A percentile compares a stretch with the other conserved stretches of the same genome.
These are phyloP conservation scores for Hypsopygia costalis DNA, from an alignment of 2,888 invertebrate species.

Conservation along the genomic window DNA sequence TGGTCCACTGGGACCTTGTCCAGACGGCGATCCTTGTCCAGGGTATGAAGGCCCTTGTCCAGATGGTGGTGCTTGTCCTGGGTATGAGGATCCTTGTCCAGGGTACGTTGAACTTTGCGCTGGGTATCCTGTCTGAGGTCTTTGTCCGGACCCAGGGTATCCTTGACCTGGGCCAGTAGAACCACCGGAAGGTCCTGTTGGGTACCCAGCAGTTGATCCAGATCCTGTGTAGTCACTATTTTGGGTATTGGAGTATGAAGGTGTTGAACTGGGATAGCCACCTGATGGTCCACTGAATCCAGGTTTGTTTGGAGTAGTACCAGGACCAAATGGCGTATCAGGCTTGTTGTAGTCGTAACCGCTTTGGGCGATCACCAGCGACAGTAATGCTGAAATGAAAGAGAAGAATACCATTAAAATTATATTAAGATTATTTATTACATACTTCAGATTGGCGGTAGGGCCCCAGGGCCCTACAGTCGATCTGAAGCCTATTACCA, in stretches of 20 bases:
- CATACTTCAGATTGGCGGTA: too few species aligned
- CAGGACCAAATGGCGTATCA: conserved; percentile 77
- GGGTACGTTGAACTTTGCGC: conserved; percentile 39
- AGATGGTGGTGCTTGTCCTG: conserved; percentile 29
- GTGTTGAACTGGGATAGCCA: conserved; percentile 41
- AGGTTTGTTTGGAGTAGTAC: conserved; percentile 45
- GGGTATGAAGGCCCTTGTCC: conserved; percentile 30
- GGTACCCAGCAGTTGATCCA: conserved; percentile 46
- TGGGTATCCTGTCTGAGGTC: conserved; percentile 39
- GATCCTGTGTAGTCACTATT: conserved; percentile 37
- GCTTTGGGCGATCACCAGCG: conserved; percentile 74
- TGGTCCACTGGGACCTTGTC: conserved; percentile 10
- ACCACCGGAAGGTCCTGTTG: conserved; percentile 41
- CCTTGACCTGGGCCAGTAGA: conserved; percentile 31
- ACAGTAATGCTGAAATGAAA: conserved; percentile 62
- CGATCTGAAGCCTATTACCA: too few species aligned
- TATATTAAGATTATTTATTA: too few species aligned
- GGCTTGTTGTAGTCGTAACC: conserved; percentile 89
- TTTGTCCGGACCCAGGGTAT: conserved; percentile 34
- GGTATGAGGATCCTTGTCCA: conserved; percentile 36
- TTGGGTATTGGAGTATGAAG: conserved; percentile 39
- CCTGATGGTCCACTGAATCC: conserved; percentile 38
- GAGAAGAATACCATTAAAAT: conserved; percentile 2
- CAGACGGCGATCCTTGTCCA: conserved; percentile 23
- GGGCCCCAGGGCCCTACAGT: too few species aligned